Evolutionary conservation across 2,888 invertebrate species (phyloP), one percentile per base, ranked within the genome.

Genomic region (Nycteola revayana): DNA sequence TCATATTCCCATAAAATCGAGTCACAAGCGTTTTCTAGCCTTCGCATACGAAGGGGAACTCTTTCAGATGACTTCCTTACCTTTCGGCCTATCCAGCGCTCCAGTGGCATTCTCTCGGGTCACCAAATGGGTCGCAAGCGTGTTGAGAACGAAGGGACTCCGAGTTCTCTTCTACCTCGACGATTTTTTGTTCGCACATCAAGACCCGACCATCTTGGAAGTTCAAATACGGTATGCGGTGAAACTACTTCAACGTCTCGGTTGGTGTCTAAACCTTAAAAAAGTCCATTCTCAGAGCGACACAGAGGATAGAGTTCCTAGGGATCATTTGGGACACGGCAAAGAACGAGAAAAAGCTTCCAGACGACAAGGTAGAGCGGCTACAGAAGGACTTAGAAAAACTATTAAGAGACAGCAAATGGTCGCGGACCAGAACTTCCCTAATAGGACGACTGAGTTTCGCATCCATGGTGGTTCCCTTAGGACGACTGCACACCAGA

Each of bases 311-410:
- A 26, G 39, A 49, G 10, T 58, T 49, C 27, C 18, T 54, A 9
- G 54, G 52, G 1, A 31, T 58, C 0, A 8, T 29, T 1, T 58
- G 54, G 54, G 24, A 55, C 10, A 43, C 41, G 8, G 23, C 6
- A 0, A 4, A 4, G 10, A 34, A 36, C 25, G 7, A 11, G 9
- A 49, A 30, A 8, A n/a, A n/a, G n/a, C n/a, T n/a, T n/a, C n/a
- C n/a, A n/a, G n/a, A n/a, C n/a, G n/a, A n/a, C n/a, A n/a, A 48
- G 9, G 11, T 48, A 26, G 10, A 7, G 2, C 28, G 31, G n/a
- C n/a, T 42, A 1, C 1, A 0, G 2, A 9, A 2, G 29, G 37
- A 35, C 7, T 4, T 40, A 5, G 7, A 9, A 7, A 1, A 26
- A 23, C 4, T 25, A 7, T 1, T 14, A 8, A 20, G 10, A 4